Conservation (phyloP, 2,797 vertebrate genomes). For the Leptoclinus maculatus region DNA sequence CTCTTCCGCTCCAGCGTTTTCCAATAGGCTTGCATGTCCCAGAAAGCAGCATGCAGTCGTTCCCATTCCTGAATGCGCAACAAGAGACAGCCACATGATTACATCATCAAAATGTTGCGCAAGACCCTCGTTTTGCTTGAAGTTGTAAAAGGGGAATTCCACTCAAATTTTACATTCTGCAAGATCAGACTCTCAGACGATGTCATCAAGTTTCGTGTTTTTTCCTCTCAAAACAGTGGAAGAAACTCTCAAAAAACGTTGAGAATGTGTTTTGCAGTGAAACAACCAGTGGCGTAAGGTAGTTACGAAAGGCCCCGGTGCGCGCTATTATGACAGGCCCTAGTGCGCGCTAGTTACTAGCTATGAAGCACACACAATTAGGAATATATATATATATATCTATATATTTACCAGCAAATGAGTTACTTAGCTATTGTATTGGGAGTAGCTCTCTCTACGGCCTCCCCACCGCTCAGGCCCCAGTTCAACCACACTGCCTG, state of each 20-base stretch:
- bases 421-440: not conserved
- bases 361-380: not conserved
- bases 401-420: not conserved
- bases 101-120: slow-evolving; percentile 15
- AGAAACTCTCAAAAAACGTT: slow-evolving; percentile 27
- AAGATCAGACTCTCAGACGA: slow-evolving; percentile 20
- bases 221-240: not conserved
- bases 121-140: not conserved
- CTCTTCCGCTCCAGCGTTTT: slow-evolving; percentile 78
- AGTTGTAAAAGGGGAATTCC: slow-evolving; percentile 59
- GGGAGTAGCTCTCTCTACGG: not conserved
- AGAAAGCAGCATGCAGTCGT: slow-evolving; percentile 70
- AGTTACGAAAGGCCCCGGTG: not conserved
- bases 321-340: too few relatives aligned
- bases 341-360: too few relatives aligned
- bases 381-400: not conserved
- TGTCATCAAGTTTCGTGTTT: slow-evolving; percentile 20
- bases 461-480: not conserved
- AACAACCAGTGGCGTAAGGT: not conserved
- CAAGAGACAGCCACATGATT: slow-evolving; percentile 30
- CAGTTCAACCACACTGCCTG: not conserved
- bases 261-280: not conserved
- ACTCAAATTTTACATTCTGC: slow-evolving; percentile 35
- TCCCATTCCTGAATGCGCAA: slow-evolving; percentile 76
- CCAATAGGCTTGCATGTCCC: slow-evolving; percentile 77